These are phyloP conservation scores for Bufo bufo DNA, from an alignment of 2,113 vertebrate species.

Conservation along the genomic window DNA sequence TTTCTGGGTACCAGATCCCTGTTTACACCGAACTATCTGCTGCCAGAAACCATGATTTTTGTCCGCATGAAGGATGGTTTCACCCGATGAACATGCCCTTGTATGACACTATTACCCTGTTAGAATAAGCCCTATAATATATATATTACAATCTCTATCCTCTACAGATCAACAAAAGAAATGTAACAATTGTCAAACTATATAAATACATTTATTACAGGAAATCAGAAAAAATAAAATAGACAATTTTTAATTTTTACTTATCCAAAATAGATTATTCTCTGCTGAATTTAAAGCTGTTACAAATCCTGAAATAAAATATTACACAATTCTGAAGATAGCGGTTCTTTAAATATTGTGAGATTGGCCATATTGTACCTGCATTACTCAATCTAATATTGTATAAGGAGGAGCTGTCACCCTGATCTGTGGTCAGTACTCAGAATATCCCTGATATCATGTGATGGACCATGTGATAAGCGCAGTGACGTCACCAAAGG, in stretches of 20 bases:
- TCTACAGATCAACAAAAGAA: neutral
- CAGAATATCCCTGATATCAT: neutral
- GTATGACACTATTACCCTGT: neutral
- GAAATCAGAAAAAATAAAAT: slow-evolving; percentile 27
- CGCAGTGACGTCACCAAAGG: too few species aligned
- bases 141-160: neutral
- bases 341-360: neutral
- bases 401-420: neutral
- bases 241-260: slow-evolving; percentile 22
- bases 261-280: slow-evolving; percentile 39
- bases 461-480: too few species aligned
- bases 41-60: too few species aligned
- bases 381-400: neutral
- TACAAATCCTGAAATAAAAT: slow-evolving; percentile 24
- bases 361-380: neutral
- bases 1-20: too few species aligned
- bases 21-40: too few species aligned
- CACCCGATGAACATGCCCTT: neutral
- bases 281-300: slow-evolving; percentile 29
- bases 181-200: slow-evolving; percentile 12
- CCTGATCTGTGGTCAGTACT: neutral
- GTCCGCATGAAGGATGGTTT: too few species aligned
- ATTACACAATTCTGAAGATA: neutral
- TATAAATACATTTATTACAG: slow-evolving; percentile 41
- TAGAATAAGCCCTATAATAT: neutral